Evolutionary conservation across 2,888 invertebrate species (phyloP).

Genomic region (Drosophila mimica): DNA sequence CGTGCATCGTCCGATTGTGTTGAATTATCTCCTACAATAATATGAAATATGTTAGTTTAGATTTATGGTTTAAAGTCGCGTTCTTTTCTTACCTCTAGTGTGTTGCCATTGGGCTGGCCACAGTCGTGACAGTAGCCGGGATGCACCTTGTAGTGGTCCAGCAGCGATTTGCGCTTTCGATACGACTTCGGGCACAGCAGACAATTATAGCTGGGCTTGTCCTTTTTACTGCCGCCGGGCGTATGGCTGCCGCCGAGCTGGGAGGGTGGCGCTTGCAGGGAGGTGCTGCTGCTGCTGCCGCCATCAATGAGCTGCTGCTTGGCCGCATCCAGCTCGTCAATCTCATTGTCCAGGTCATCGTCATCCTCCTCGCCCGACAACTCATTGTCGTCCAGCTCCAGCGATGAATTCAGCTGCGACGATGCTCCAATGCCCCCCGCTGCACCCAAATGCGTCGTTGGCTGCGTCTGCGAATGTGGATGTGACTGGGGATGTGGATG

Average conservation of each 20-base stretch:
- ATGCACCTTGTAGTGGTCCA: constrained; percentile 85
- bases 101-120: constrained; percentile 83
- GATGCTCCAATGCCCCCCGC: constrained; percentile 12
- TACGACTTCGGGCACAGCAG: constrained; percentile 84
- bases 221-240: constrained; percentile 78
- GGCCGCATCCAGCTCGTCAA: constrained; percentile 80
- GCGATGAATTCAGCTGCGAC: constrained; percentile 65
- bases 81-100: constrained; percentile 77
- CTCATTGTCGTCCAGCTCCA: constrained; percentile 81
- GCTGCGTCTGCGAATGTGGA: constrained; percentile 37
- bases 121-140: constrained; percentile 85
- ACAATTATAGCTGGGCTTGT: constrained; percentile 84
- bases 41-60: not conserved
- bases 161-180: constrained; percentile 83
- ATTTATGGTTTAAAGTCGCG: not conserved
- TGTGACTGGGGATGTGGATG: constrained; percentile 50
- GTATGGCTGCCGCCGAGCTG: constrained; percentile 59
- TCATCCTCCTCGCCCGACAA: constrained; percentile 81
- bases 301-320: constrained; percentile 83
- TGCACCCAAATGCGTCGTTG: constrained; percentile 35
- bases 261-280: constrained; percentile 79
- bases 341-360: constrained; percentile 77
- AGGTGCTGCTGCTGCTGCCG: constrained; percentile 83
- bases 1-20: constrained; percentile 84
- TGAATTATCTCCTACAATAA: constrained; percentile 82